Percentiles rank a stretch among this genome's conserved stretches.
Conservation (phyloP, 2,113 vertebrate species). For the Entomyzon cyanotis region DNA sequence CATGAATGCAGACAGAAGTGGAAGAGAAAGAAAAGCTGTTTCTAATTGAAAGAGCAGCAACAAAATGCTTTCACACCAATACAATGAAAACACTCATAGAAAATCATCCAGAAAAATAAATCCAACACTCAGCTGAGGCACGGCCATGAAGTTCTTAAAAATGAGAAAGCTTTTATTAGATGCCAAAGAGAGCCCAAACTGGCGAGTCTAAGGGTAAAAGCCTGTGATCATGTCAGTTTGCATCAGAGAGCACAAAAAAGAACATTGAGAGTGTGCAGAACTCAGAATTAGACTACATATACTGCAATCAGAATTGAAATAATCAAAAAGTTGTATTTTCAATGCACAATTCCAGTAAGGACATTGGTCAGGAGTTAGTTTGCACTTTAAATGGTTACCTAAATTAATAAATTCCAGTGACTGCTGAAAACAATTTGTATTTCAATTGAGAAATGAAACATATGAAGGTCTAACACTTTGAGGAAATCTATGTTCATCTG, state of each 20-base stretch:
- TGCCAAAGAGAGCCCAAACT: neutral
- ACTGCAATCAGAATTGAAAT: neutral
- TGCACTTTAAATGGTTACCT: neutral
- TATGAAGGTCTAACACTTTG: neutral
- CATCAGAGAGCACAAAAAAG: neutral
- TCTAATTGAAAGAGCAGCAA: neutral
- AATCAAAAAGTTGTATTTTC: neutral
- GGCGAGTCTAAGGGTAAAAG: neutral
- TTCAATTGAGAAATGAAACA: neutral
- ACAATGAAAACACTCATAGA: neutral
- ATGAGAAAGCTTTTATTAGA: neutral
- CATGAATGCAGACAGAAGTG: neutral
- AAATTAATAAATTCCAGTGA: neutral
- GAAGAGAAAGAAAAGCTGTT: conserved; percentile 28
- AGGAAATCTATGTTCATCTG: neutral
- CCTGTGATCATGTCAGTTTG: neutral
- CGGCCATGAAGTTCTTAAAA: neutral
- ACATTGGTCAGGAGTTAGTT: neutral
- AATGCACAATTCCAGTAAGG: neutral
- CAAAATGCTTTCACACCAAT: neutral
- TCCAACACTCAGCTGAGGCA: neutral
- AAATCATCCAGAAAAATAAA: neutral
- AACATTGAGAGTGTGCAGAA: neutral
- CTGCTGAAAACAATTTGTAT: neutral
- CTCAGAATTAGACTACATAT: neutral